Evolutionary conservation across 1,140 invertebrate genomes (phyloP).

Genomic region (Nebria ingens): DNA sequence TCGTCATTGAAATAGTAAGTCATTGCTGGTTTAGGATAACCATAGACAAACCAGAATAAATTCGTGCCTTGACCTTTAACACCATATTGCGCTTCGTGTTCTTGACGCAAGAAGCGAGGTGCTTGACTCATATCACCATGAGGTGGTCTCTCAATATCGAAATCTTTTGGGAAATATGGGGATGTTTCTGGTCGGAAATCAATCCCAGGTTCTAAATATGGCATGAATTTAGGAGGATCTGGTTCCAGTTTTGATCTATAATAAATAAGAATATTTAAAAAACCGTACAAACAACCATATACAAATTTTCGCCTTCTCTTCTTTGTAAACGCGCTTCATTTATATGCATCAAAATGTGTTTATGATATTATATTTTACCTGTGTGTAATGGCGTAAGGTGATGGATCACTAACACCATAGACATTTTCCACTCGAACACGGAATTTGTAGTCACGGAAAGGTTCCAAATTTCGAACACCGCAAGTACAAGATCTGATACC

Average conservation of each 20-base stretch:
- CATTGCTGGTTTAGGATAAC: conserved; percentile 85
- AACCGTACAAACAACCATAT: too few species aligned
- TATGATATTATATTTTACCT: too few species aligned
- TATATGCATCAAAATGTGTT: conserved; percentile 10
- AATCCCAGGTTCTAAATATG: conserved; percentile 68
- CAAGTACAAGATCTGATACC: conserved; percentile 75
- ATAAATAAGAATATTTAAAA: too few species aligned
- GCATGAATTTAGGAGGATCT: conserved; percentile 65
- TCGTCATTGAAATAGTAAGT: conserved; percentile 78
- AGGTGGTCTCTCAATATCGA: conserved; percentile 75
- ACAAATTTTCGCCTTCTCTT: too few species aligned
- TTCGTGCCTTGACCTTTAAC: conserved; percentile 79
- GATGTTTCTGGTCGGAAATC: conserved; percentile 78
- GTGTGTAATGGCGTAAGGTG: conserved; percentile 73
- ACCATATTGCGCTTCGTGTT: conserved; percentile 76
- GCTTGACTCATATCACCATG: conserved; percentile 73
- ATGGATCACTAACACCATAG: conserved; percentile 93
- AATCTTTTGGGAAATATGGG: conserved; percentile 83
- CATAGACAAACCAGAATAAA: conserved; percentile 86
- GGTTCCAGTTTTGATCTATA: conserved; percentile 63
- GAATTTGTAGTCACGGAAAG: conserved; percentile 85
- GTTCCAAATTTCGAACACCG: conserved; percentile 72
- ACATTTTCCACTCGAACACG: conserved; percentile 90
- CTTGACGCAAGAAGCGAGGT: conserved; percentile 72
- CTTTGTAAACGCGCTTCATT: too few species aligned